Evolutionary conservation across 2,113 vertebrate species (phyloP).

Genomic region (Gavia stellata): DNA sequence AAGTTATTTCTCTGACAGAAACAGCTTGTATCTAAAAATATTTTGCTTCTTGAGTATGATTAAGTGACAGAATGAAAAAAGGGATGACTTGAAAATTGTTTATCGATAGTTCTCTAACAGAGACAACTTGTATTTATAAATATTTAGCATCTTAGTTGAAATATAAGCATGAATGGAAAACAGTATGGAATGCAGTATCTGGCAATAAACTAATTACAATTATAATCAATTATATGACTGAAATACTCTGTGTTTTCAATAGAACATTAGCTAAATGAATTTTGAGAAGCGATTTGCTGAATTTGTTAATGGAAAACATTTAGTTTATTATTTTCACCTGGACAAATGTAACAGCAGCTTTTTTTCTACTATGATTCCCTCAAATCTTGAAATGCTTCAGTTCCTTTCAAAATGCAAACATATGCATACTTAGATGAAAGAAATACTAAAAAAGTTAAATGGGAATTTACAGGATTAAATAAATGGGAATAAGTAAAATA

Average conservation of each 20-base stretch:
- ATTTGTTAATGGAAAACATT: neutral
- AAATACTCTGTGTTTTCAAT: constrained; percentile 25
- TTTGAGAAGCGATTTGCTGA: constrained; percentile 45
- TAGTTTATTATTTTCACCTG: neutral
- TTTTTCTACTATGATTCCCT: neutral
- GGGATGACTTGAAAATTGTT: constrained; percentile 37
- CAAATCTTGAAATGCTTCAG: neutral
- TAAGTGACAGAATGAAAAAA: constrained; percentile 50
- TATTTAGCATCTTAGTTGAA: constrained; percentile 45
- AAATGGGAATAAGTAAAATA: neutral
- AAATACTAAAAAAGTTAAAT: neutral
- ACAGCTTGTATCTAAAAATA: constrained; percentile 55
- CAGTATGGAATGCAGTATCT: neutral
- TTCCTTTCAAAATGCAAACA: neutral
- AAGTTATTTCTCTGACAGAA: constrained; percentile 46
- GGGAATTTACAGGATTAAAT: neutral
- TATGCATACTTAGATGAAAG: neutral
- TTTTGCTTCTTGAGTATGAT: constrained; percentile 39
- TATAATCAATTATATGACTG: constrained; percentile 41
- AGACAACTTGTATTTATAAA: constrained; percentile 46
- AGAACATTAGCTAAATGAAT: constrained; percentile 13
- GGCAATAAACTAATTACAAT: constrained; percentile 32
- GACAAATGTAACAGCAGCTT: neutral
- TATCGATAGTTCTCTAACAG: constrained; percentile 32
- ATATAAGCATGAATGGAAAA: constrained; percentile 35